Conservation (phyloP, 2,888 invertebrate genomes). For the Ectemnius continuus region DNA sequence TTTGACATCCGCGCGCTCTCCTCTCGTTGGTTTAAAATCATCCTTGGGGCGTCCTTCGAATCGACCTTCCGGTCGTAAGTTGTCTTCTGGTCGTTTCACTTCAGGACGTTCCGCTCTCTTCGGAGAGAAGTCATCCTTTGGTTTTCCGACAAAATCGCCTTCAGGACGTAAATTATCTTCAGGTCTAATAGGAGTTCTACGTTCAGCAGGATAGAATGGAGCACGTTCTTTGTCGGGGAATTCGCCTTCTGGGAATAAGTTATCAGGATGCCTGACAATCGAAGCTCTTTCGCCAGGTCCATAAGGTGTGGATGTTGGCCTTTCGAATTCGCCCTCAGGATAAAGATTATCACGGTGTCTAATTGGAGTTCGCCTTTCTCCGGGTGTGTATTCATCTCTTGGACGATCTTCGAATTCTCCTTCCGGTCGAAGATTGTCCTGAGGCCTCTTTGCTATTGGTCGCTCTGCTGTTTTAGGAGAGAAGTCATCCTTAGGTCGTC, state of each 20-base stretch:
- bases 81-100: slow-evolving; percentile 79
- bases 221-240: slow-evolving; percentile 59
- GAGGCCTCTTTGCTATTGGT: slow-evolving; percentile 57
- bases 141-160: slow-evolving; percentile 75
- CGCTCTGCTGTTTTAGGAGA: slow-evolving; percentile 75
- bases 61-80: slow-evolving; percentile 82
- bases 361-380: slow-evolving; percentile 80
- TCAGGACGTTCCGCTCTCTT: slow-evolving; percentile 71
- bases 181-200: slow-evolving; percentile 77
- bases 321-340: slow-evolving; percentile 77
- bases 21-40: slow-evolving; percentile 69
- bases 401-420: slow-evolving; percentile 79
- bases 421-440: slow-evolving; percentile 80
- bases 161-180: slow-evolving; percentile 81
- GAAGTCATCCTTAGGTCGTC: slow-evolving; percentile 72
- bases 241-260: slow-evolving; percentile 78
- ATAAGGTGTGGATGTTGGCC: slow-evolving; percentile 69
- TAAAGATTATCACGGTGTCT: slow-evolving; percentile 80
- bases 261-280: slow-evolving; percentile 78
- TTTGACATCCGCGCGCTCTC: slow-evolving; percentile 79
- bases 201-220: slow-evolving; percentile 51
- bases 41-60: slow-evolving; percentile 78
- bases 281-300: slow-evolving; percentile 73
- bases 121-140: slow-evolving; percentile 69
- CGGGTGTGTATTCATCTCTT: slow-evolving; percentile 75